phyloP scores from a whole-genome alignment of 2,797 vertebrate species.

The Allobates femoralis region DNA sequence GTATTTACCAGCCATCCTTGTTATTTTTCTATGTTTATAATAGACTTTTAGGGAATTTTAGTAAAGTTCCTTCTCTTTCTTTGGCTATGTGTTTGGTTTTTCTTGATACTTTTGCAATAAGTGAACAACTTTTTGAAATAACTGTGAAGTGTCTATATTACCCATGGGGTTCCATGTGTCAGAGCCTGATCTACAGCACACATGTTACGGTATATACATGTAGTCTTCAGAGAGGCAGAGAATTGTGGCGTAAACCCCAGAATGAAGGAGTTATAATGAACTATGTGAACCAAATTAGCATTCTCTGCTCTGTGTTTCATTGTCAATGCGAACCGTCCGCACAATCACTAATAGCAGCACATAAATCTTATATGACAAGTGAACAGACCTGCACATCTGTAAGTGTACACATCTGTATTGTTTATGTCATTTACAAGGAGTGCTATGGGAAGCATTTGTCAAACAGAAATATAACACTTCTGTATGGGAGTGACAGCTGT shows the following conservation, averaged over 20 bases:
- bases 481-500: constrained; percentile 40
- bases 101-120: background rate
- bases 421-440: constrained; percentile 52
- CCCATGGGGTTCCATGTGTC: background rate
- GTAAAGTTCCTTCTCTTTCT: no score
- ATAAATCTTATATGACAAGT: constrained; percentile 51
- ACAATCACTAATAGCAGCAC: constrained; percentile 19
- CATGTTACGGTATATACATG: background rate
- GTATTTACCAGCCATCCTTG: no score
- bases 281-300: constrained; percentile 34
- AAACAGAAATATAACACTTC: constrained; percentile 50
- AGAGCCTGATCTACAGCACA: constrained; percentile 30
- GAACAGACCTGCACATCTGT: constrained; percentile 49
- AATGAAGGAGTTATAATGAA: constrained; percentile 24
- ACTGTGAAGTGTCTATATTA: background rate
- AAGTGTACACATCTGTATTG: constrained; percentile 42
- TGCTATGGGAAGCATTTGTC: constrained; percentile 56
- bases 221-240: background rate
- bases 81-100: no score
- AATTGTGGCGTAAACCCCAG: constrained; percentile 12
- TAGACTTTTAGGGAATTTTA: no score
- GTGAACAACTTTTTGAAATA: background rate
- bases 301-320: constrained; percentile 43
- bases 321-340: constrained; percentile 9
- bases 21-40: no score